Percentiles rank a stretch among this genome's conserved stretches.
Evolutionary conservation across 2,113 vertebrate genomes (phyloP).

Genomic region (Pachyramphus minor): DNA sequence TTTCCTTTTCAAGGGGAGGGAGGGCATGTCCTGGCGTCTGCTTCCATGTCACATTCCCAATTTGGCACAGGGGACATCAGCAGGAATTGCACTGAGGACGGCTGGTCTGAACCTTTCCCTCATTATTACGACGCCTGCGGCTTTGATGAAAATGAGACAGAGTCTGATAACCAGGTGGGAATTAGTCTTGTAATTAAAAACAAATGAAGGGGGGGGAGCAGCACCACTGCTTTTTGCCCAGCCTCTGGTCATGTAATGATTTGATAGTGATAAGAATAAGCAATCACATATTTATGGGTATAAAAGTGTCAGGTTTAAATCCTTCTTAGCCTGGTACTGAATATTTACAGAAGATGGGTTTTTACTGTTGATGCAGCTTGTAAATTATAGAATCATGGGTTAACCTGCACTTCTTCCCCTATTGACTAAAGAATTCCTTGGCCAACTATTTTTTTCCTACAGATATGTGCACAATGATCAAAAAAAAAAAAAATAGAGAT

Average conservation of each 20-base stretch:
- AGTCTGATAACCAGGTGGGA: slow-evolving; percentile 72
- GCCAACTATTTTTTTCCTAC: background rate
- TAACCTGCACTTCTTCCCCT: background rate
- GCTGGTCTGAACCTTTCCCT: slow-evolving; percentile 94
- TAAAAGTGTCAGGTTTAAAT: background rate
- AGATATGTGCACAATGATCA: background rate
- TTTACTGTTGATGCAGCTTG: background rate
- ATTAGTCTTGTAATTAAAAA: background rate
- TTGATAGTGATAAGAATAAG: background rate
- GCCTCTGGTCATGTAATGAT: background rate
- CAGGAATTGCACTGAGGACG: slow-evolving; percentile 91
- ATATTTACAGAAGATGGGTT: background rate
- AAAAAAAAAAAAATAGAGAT: background rate
- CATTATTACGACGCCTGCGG: slow-evolving; percentile 92
- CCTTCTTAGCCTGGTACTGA: background rate
- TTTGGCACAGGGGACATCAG: slow-evolving; percentile 79
- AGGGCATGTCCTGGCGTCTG: background rate
- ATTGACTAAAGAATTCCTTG: background rate
- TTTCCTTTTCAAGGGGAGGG: background rate
- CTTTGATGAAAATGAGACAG: slow-evolving; percentile 81
- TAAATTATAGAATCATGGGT: background rate
- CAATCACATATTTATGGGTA: background rate
- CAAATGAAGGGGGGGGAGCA: background rate
- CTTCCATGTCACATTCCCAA: background rate
- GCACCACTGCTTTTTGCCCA: background rate